Evolutionary conservation across 64 coral and sea anemone species (phyloP), one percentile per base, ranked within the genome.

Genomic region (Astreopora myriophthalma): DNA sequence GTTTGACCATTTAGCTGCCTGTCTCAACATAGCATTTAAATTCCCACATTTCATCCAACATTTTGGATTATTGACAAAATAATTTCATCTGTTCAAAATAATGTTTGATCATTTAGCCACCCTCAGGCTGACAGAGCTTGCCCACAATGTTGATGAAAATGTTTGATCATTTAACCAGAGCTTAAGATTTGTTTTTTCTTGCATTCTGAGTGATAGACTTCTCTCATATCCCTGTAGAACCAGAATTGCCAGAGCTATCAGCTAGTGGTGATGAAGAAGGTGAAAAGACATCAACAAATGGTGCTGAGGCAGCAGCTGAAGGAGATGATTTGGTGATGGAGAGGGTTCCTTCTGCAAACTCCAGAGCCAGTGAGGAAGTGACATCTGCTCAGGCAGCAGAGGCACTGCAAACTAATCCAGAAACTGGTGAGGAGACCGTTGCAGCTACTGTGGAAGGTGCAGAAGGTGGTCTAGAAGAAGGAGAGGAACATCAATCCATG

Each of bases 361-460:
- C 90, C 31, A 92, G 84, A 68, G 94, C 90, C 22, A 87, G 67
- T 48, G 73, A 88, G 39, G 90, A 80, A 71, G 52, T 70, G 12
- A 70, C 80, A 27, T 63, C 74, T 82, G 76, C 80, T 24, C 26
- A 42, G 34, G 82, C 34, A 44, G 48, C 38, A 48, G 68, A 62
- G 23, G 75, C 55, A 39, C 49, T 71, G 28, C 87, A 94, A 26
- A 71, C 84, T 30, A 98, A 98, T 93, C 82, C 96, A 22, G 96
- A 98, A 71, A 94, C 84, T 73, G 96, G 93, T 46, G 96, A 98
- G 70, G 91, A 89, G 70, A 90, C 79, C 31, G 69, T 83, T 10
- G 27, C 63, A 83, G 80, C 89, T 25, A 30, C 86, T 26, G 91
- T 85, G 8, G 91, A 73, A 17, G 31, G 90, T 74, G 93, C 67